phyloP scores from a whole-genome alignment of 2,113 vertebrate genomes.

The Dryoscopus gambensis region DNA sequence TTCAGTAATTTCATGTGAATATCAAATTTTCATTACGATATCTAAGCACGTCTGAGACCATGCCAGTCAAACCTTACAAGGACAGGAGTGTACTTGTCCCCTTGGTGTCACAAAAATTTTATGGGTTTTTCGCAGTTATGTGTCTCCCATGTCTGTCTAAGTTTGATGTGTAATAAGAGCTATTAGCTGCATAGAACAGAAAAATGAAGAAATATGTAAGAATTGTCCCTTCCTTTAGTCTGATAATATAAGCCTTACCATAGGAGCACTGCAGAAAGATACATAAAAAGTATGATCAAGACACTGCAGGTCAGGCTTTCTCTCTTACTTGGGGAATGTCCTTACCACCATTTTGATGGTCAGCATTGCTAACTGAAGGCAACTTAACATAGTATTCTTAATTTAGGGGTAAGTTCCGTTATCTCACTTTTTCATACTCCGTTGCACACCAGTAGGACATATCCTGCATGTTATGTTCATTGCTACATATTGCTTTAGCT shows the following conservation, averaged over 20 bases:
- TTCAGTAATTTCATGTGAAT: background rate
- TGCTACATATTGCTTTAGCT: background rate
- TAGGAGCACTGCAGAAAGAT: background rate
- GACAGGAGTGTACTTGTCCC: background rate
- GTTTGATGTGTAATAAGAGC: background rate
- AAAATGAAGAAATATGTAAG: background rate
- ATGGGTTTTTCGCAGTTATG: rapidly evolving
- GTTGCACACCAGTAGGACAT: background rate
- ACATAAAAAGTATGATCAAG: background rate
- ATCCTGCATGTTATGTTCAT: background rate
- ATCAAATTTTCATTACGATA: background rate
- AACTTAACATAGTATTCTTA: background rate
- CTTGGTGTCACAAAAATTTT: background rate
- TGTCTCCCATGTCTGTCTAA: background rate
- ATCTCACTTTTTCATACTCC: background rate
- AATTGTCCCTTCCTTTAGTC: background rate
- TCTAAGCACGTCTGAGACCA: background rate
- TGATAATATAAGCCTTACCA: background rate
- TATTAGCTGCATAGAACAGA: background rate
- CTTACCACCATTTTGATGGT: background rate
- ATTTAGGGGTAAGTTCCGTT: background rate
- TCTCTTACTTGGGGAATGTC: background rate
- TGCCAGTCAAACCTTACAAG: background rate
- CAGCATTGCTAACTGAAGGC: background rate
- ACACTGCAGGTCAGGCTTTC: background rate